phyloP scores from a whole-genome alignment of 2,113 vertebrate genomes.

The Lates calcarifer region DNA sequence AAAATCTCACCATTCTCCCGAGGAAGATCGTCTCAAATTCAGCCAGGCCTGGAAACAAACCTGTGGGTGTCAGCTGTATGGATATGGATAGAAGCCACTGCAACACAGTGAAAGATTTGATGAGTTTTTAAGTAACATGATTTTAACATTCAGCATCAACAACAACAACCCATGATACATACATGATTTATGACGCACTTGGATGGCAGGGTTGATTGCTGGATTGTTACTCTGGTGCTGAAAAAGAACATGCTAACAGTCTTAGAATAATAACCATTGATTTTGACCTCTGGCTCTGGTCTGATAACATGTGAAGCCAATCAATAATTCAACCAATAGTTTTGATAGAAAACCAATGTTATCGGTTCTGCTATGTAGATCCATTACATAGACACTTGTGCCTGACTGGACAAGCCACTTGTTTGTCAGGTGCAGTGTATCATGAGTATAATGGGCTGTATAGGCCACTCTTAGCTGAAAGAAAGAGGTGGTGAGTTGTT shows the following conservation, averaged over 20 bases:
- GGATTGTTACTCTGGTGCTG: not conserved
- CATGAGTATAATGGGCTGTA: not conserved
- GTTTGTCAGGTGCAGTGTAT: not conserved
- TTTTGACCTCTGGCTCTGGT: conserved; percentile 26
- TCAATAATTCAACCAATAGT: conserved; percentile 17
- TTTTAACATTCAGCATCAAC: conserved; percentile 30
- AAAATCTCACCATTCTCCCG: conserved; percentile 14
- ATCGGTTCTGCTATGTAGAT: not conserved
- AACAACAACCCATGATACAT: conserved; percentile 12
- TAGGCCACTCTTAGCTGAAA: not conserved
- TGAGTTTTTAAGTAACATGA: conserved; percentile 10
- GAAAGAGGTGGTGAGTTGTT: not conserved
- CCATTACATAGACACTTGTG: not conserved
- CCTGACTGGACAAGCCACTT: conserved; percentile 2
- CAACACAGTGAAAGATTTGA: not conserved
- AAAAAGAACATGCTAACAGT: conserved; percentile 8
- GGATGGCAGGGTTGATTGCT: not conserved
- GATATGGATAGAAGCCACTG: not conserved
- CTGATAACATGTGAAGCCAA: not conserved
- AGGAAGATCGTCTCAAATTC: conserved; percentile 6
- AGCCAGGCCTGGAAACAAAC: conserved; percentile 14
- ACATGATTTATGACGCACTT: conserved; percentile 8
- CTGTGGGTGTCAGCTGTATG: conserved; percentile 6
- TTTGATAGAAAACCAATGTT: conserved; percentile 26
- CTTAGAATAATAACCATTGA: conserved; percentile 25